Evolutionary conservation across 2,797 vertebrate genomes (phyloP).

Genomic region (Microhierax caerulescens): DNA sequence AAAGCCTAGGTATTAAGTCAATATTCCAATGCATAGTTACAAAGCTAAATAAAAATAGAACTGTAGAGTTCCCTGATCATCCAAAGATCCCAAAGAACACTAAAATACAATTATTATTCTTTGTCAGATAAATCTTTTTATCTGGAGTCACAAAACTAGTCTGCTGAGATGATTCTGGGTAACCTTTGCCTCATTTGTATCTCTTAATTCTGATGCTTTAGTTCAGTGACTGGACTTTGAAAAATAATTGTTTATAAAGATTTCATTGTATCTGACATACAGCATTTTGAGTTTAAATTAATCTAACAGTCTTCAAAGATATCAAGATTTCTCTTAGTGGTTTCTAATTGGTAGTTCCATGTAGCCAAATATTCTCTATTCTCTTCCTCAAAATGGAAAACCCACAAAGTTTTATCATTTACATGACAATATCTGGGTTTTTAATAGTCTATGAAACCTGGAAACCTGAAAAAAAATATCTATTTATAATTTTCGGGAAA

Average conservation of each 20-base stretch:
- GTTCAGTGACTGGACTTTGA: not conserved
- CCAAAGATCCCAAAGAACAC: not conserved
- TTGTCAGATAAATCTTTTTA: not conserved
- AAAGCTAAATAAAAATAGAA: not conserved
- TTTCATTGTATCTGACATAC: not conserved
- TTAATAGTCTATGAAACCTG: not conserved
- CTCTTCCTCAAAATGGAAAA: not conserved
- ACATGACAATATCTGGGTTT: not conserved
- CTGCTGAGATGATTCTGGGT: not conserved
- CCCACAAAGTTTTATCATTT: rapidly evolving
- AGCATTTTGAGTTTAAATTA: not conserved
- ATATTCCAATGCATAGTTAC: not conserved
- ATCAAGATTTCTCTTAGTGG: not conserved
- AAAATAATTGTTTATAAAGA: not conserved
- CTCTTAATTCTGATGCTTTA: not conserved
- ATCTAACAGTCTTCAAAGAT: not conserved
- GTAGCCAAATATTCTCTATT: not conserved
- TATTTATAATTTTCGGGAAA: not conserved
- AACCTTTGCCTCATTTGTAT: not conserved
- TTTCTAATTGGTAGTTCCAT: not conserved
- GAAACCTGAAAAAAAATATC: not conserved
- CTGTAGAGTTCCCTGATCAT: not conserved
- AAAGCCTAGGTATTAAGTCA: not conserved
- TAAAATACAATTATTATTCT: not conserved
- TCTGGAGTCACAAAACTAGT: not conserved